phyloP scores from a whole-genome alignment of 2,113 vertebrate genomes.

The Antigone vipio region DNA sequence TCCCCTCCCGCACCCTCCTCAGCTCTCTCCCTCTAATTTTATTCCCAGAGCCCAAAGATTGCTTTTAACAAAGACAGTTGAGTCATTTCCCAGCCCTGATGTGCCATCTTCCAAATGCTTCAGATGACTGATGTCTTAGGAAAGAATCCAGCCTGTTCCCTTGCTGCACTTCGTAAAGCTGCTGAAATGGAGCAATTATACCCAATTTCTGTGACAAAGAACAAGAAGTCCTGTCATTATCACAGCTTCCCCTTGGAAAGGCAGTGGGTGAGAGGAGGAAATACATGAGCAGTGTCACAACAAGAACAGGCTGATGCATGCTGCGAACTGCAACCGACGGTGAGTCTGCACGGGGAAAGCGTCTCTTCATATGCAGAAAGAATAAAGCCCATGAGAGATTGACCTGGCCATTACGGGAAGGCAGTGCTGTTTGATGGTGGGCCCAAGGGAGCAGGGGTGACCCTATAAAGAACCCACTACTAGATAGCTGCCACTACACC shows the following conservation, averaged over 20 bases:
- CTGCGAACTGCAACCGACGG: fast-evolving
- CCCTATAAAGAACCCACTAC: not conserved
- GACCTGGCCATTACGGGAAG: not conserved
- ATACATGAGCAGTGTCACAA: constrained; percentile 1
- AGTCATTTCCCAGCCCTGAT: constrained; percentile 60
- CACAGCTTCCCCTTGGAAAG: constrained; percentile 34
- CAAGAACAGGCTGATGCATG: not conserved
- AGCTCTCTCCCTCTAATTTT: constrained; percentile 20
- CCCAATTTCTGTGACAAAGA: constrained; percentile 38
- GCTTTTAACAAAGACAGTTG: constrained; percentile 42
- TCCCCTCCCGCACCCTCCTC: not conserved
- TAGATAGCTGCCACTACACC: not conserved
- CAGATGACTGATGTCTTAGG: constrained; percentile 25
- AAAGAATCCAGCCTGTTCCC: constrained; percentile 28
- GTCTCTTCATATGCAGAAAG: not conserved
- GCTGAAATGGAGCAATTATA: constrained; percentile 57
- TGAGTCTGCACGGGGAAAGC: not conserved
- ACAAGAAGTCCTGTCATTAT: constrained; percentile 26
- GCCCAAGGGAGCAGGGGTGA: not conserved
- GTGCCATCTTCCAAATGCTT: constrained; percentile 28
- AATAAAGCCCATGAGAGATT: not conserved
- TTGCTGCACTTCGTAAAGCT: not conserved
- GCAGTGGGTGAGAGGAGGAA: constrained; percentile 33
- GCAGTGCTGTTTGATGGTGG: not conserved
- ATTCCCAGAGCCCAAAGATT: not conserved